Base-by-base conservation (phyloP, 2,888 invertebrate species). In the Pollenia amentaria region DNA sequence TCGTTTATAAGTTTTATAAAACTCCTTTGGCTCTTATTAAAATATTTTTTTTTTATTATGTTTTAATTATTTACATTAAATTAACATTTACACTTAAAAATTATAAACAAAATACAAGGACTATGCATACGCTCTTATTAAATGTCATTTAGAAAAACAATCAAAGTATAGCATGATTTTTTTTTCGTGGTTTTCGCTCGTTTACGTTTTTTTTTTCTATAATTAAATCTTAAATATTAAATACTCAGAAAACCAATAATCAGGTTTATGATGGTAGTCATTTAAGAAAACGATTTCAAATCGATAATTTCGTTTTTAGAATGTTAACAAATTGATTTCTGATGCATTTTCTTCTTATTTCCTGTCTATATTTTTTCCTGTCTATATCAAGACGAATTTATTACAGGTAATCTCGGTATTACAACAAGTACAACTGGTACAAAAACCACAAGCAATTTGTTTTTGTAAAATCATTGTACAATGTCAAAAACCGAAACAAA, bases 21-120 rank as follows among this genome's bases (percentile, higher is more conserved):
- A 12, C n/a, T 18, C 11, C 10, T 29, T 11, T 21, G n/a, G 51
- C 65, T 78, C 29, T 53, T 55, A 38, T 78, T 60, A 64, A 48
- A 62, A 53, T 29, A 29, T 29, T 29, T 29, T 29, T 29, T 29
- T 64, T 64, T 18, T 64, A 10, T 62, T 12, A 18, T 64, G 42
- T 67, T 75, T 51, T 46, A 51, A 57, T 72, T 83, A 86, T 79
- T 86, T 73, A 78, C 65, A 84, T 84, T 83, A 70, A 84, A 87
- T 83, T 76, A 70, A 64, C 21, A 77, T 46, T 60, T 65, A 55
- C 70, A 78, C 78, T 75, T 86, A 79, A 51, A 57, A 46, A 21
- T 48, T 40, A 76, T 21, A 53, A 79, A 82, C n/a, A 82, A 76
- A 70, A 79, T 65, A 65, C 42, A 72, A 67, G 55, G 44, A 65